A percentile compares a stretch with the other conserved stretches of the same genome.
Evolutionary conservation across 2,888 invertebrate species (phyloP).

Genomic region (Gymnocheta viridis): DNA sequence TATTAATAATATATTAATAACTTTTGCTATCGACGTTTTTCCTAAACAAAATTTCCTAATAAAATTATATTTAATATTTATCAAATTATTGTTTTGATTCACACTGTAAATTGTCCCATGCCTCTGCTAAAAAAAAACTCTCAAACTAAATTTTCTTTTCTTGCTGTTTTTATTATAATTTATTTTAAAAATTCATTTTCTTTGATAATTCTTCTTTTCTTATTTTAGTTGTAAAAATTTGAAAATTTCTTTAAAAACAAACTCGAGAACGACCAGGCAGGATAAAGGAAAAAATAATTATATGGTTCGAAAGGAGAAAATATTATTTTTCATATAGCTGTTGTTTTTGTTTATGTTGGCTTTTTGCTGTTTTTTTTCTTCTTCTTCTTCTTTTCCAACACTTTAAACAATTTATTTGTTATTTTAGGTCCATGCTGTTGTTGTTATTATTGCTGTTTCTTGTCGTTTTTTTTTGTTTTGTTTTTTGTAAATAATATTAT

Average conservation of each 20-base stretch:
- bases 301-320: neutral
- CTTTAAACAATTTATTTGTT: constrained; percentile 43
- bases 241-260: neutral
- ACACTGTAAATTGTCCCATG: neutral
- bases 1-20: too few species aligned
- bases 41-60: too few species aligned
- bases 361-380: neutral
- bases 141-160: neutral
- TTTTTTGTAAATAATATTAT: constrained; percentile 38
- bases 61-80: too few species aligned
- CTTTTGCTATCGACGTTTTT: too few species aligned
- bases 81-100: too few species aligned
- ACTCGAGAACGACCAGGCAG: neutral
- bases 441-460: constrained; percentile 3
- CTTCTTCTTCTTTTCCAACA: constrained; percentile 2
- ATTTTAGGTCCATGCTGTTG: constrained; percentile 30
- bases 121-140: neutral
- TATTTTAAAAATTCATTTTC: neutral
- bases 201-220: neutral
- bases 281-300: neutral
- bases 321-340: neutral
- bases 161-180: neutral
- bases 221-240: neutral
- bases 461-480: neutral
- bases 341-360: neutral